A percentile compares a stretch with the other conserved stretches of the same genome.
Evolutionary conservation across 1,140 invertebrate genomes (phyloP).

Genomic region (Protaetia brevitarsis): DNA sequence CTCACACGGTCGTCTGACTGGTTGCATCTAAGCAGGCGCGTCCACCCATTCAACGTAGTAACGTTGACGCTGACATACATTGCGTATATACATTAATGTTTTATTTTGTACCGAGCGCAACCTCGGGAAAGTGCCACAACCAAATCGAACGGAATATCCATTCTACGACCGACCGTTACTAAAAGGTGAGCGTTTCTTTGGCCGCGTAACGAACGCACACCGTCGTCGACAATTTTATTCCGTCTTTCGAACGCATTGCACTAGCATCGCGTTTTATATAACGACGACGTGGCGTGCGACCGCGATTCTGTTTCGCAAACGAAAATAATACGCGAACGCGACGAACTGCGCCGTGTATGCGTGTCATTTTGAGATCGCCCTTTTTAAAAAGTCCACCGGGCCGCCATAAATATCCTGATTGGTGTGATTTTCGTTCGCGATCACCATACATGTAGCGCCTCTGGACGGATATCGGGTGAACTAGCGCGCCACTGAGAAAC

Average conservation of each 20-base stretch:
- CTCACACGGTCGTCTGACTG: background rate
- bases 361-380: background rate
- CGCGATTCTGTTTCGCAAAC: background rate
- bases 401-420: conserved; percentile 1
- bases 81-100: background rate
- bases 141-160: background rate
- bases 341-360: background rate
- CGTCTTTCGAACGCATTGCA: background rate
- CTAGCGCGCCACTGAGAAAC: background rate
- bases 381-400: background rate
- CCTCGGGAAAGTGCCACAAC: background rate
- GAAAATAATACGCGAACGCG: background rate
- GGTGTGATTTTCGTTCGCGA: conserved; percentile 17
- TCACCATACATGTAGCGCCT: conserved; percentile 9
- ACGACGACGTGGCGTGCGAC: background rate
- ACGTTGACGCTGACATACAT: background rate
- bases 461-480: conserved; percentile 2
- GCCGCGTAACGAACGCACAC: background rate
- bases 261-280: conserved; percentile 5
- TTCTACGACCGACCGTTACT: background rate
- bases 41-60: no score
- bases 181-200: background rate
- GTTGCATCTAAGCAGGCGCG: background rate
- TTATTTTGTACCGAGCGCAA: conserved; percentile 2
- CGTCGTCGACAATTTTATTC: background rate